phyloP scores from a whole-genome alignment of 1,140 invertebrate genomes.

The Conus betulinus region DNA sequence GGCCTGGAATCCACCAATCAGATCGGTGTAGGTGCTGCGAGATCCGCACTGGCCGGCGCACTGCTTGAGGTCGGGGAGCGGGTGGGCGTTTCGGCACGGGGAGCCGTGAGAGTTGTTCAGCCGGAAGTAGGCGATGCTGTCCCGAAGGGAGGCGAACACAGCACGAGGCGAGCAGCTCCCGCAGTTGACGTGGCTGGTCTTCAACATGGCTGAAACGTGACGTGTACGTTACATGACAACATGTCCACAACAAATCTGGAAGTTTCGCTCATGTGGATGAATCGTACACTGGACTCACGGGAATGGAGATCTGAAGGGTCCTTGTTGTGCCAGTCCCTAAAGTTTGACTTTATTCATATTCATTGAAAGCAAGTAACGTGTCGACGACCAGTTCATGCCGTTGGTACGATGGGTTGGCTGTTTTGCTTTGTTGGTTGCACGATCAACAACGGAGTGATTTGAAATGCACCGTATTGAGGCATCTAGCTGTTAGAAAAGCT shows the following conservation, averaged over 20 bases:
- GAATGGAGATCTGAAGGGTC: no score
- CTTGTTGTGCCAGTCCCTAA: no score
- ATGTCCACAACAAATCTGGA: not conserved
- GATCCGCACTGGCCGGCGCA: constrained; percentile 55
- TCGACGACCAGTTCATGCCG: no score
- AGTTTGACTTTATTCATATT: no score
- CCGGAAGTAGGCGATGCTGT: constrained; percentile 53
- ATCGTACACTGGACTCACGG: no score
- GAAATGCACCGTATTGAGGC: no score
- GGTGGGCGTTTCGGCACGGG: constrained; percentile 47
- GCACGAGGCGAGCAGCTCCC: constrained; percentile 43
- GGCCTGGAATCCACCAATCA: constrained; percentile 53
- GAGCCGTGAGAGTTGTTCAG: constrained; percentile 32
- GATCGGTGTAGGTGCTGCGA: constrained; percentile 38
- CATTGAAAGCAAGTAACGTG: no score
- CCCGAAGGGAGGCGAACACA: constrained; percentile 39
- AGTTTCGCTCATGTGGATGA: no score
- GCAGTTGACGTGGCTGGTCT: constrained; percentile 37
- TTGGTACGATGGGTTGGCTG: no score
- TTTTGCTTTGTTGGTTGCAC: no score
- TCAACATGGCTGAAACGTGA: constrained; percentile 8
- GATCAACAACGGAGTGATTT: no score
- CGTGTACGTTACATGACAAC: not conserved
- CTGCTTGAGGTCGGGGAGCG: constrained; percentile 52
- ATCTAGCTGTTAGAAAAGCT: no score